A percentile compares a stretch with the other conserved stretches of the same genome.
Conservation (phyloP, 2,888 invertebrate genomes). For the Margaritifera margaritifera region DNA sequence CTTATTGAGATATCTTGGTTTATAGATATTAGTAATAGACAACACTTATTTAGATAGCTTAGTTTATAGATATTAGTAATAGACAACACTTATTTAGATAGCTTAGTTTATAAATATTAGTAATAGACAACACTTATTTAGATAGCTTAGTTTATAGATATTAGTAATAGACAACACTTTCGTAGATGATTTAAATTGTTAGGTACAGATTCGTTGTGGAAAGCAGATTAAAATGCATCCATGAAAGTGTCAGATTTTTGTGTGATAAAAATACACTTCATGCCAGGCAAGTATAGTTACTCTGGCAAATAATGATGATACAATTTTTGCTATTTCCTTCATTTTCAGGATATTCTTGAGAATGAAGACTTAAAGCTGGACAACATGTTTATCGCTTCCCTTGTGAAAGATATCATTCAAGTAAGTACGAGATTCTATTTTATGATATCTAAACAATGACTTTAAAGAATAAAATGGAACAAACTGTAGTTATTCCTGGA, state of each 20-base stretch:
- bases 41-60: background rate
- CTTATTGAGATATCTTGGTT: too few relatives aligned
- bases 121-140: background rate
- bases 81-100: background rate
- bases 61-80: background rate
- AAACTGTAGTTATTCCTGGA: too few relatives aligned
- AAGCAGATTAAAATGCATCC: background rate
- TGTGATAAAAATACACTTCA: background rate
- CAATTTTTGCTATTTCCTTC: background rate
- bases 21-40: background rate
- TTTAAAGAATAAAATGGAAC: background rate
- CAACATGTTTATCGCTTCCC: conserved; percentile 74
- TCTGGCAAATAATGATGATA: too few relatives aligned
- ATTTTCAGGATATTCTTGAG: conserved; percentile 91
- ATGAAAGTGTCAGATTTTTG: background rate
- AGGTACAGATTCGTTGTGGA: background rate
- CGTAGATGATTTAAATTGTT: too few relatives aligned
- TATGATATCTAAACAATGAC: background rate
- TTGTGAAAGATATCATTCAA: conserved; percentile 74
- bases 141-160: background rate
- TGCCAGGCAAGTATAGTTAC: background rate
- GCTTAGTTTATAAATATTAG: background rate
- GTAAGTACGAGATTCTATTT: conserved; percentile 53
- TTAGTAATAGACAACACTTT: background rate
- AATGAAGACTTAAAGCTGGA: conserved; percentile 89